These are phyloP conservation scores for Aspidiotus destructor DNA, from an alignment of 2,888 invertebrate species.

Conservation along the genomic window DNA sequence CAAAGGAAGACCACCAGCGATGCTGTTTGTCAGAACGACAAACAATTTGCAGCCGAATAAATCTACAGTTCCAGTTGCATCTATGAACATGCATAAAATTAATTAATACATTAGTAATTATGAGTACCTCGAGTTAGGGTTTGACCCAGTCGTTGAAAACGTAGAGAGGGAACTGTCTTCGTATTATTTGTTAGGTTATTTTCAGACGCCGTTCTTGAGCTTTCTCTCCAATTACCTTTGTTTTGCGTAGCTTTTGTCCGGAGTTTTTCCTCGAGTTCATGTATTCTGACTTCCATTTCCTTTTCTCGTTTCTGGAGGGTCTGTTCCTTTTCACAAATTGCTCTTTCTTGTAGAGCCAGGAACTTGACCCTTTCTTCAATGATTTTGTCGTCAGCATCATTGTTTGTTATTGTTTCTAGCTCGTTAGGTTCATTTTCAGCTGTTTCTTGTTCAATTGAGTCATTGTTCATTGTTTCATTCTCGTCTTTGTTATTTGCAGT, in stretches of 20 bases:
- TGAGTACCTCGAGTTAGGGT: neutral
- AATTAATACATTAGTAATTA: no score
- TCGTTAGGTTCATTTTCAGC: no score
- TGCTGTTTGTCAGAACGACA: no score
- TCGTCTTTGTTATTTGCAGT: neutral
- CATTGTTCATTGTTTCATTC: neutral
- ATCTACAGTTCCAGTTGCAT: no score
- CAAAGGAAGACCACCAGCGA: no score
- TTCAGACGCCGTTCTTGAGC: neutral
- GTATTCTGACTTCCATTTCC: neutral
- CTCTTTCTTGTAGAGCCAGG: neutral
- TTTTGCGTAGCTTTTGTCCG: neutral
- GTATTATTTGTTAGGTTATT: neutral
- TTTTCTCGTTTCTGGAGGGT: neutral
- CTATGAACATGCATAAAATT: no score
- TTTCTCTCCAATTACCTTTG: neutral
- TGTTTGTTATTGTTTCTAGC: no score
- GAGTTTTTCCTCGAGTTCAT: neutral
- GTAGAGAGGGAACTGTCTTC: neutral
- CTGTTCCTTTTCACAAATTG: neutral
- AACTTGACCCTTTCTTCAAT: neutral
- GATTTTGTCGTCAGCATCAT: neutral
- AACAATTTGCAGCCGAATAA: no score
- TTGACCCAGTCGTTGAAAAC: neutral
- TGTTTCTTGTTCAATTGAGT: no score